phyloP scores from a whole-genome alignment of 2,113 vertebrate species.

The Merops nubicus region DNA sequence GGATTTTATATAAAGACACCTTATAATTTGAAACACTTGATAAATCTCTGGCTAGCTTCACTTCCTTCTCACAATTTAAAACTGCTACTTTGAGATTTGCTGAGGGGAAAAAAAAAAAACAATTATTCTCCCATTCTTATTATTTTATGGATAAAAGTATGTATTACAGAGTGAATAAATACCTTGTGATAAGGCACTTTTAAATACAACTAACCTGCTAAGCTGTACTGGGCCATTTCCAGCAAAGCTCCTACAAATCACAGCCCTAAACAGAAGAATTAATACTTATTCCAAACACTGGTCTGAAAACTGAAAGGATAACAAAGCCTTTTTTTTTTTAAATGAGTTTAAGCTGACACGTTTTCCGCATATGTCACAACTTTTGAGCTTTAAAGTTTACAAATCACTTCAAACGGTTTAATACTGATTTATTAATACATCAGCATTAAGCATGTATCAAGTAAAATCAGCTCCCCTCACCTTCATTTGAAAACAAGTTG shows the following conservation, averaged over 20 bases:
- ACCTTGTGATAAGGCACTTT: constrained; percentile 64
- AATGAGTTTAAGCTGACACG: background rate
- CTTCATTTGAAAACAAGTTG: background rate
- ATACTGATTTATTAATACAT: background rate
- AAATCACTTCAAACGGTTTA: background rate
- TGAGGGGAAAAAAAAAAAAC: background rate
- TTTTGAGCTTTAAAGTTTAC: background rate
- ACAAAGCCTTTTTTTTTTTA: background rate
- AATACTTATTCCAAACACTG: background rate
- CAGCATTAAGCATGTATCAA: background rate
- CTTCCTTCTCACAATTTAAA: constrained; percentile 43
- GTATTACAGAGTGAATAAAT: constrained; percentile 31
- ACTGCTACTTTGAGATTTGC: background rate
- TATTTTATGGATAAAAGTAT: background rate
- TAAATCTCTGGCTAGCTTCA: constrained; percentile 32
- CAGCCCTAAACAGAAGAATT: background rate
- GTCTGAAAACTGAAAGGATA: background rate
- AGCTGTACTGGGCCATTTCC: background rate
- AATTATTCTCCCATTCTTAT: background rate
- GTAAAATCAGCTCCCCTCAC: background rate
- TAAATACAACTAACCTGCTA: constrained; percentile 25
- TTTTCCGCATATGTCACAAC: background rate
- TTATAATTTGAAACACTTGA: constrained; percentile 47
- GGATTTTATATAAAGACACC: constrained; percentile 67
- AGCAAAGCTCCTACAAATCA: constrained; percentile 16